Base-by-base conservation (phyloP, 2,797 vertebrate genomes). In the Gymnodraco acuticeps region DNA sequence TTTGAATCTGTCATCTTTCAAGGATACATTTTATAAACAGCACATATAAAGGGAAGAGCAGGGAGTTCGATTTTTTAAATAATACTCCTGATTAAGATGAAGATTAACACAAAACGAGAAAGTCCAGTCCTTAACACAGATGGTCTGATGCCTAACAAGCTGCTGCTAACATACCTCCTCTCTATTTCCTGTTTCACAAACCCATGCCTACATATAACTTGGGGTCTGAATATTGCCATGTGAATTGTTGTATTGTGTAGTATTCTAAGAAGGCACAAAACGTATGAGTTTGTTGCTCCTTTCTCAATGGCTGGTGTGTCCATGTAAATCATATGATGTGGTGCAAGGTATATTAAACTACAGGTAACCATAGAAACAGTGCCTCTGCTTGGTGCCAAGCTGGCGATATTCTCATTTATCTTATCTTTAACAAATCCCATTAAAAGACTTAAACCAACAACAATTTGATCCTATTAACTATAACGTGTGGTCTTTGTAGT, bases 181-280 rank as follows among this genome's bases (percentile, higher is more conserved):
- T 56, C 38, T 61, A 41, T 80, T 78, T 73, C 27, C 64, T 69
- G 61, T 68, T 73, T 81, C 67, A 84, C 70, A 70, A 51, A 46
- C 48, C 33, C 33, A 12, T 77, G 61, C 60, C 65, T 79, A 51
- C 75, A 60, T 52, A 70, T 78, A 73, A 83, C 66, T 74, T 55
- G 10, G 11, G 45, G 73, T 31, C 19, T 59, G 48, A 79, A 65
- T 23, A 69, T 11, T 61, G 27, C 60, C 76, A 86, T 88, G 86
- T 83, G 82, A 91, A 76, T 73, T 73, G 64, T 75, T 55, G 33
- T 75, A 67, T 75, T 84, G 61, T 72, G 47, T 71, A 13, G n/a
- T 41, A 83, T 23, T 54, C 33, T 47, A 53, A 70, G 62, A 64
- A 51, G 41, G 54, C 58, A 77, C 76, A 82, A 43, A 27, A 80